Evolutionary conservation across 2,113 vertebrate species (phyloP).

Genomic region (Amia ocellicauda): DNA sequence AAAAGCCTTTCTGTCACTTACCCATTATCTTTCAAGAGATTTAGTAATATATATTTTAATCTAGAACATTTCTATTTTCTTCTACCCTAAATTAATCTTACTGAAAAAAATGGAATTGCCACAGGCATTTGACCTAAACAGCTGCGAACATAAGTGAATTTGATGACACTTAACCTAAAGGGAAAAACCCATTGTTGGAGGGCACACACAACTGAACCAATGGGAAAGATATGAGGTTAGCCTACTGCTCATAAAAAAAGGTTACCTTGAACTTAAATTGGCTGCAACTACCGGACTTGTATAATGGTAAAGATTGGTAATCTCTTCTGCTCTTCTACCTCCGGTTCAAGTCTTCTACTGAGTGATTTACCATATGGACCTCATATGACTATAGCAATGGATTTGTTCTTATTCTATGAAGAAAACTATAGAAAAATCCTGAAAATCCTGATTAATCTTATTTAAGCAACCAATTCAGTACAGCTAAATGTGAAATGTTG

Average conservation of each 20-base stretch:
- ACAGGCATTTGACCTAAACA: conserved; percentile 37
- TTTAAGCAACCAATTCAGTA: no score
- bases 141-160: conserved; percentile 32
- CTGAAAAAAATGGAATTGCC: conserved; percentile 34
- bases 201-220: conserved; percentile 16
- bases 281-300: no score
- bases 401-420: no score
- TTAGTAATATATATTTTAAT: conserved; percentile 16
- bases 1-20: background rate
- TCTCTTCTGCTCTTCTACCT: no score
- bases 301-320: no score
- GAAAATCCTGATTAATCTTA: no score
- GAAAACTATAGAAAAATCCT: no score
- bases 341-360: no score
- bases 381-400: no score
- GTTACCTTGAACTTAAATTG: background rate
- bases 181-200: conserved; percentile 25
- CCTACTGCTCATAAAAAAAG: background rate
- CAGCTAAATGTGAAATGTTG: no score
- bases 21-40: conserved; percentile 7
- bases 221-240: conserved; percentile 14
- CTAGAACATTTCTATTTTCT: conserved; percentile 24
- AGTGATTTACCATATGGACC: no score
- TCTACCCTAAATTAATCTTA: conserved; percentile 17
- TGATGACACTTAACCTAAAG: conserved; percentile 44